A percentile compares a stretch with the other conserved stretches of the same genome.
Evolutionary conservation across 2,113 vertebrate genomes (phyloP).

Genomic region (Lagenorhynchus albirostris): DNA sequence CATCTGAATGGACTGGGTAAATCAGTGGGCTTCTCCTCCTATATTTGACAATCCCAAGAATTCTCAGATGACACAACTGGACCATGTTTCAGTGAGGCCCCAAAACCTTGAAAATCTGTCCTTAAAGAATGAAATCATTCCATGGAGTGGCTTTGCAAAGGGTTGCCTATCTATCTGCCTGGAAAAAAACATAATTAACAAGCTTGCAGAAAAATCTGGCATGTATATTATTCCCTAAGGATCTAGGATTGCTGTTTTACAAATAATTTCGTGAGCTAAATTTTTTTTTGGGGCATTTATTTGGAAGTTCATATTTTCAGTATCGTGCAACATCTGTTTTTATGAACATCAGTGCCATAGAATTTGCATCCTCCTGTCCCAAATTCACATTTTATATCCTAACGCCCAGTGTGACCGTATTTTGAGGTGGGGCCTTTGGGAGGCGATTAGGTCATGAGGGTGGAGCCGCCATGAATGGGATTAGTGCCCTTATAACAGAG

Average conservation of each 20-base stretch:
- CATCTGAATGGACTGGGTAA: not conserved
- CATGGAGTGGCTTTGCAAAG: not conserved
- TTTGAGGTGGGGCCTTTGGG: not conserved
- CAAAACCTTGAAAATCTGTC: not conserved
- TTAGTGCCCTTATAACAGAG: not conserved
- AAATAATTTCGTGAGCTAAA: not conserved
- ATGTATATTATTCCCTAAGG: not conserved
- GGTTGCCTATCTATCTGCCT: not conserved
- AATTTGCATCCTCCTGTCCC: no score
- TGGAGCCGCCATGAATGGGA: not conserved
- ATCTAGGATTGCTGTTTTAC: not conserved
- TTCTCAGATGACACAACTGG: not conserved
- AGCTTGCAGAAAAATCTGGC: not conserved
- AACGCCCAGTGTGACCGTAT: not conserved
- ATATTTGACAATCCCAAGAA: not conserved
- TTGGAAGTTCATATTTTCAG: not conserved
- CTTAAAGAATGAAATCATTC: not conserved
- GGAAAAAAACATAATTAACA: not conserved
- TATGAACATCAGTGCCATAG: not conserved
- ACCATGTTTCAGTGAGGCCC: not conserved
- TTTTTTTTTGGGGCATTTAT: not conserved
- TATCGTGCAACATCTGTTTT: not conserved
- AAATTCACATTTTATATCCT: not conserved
- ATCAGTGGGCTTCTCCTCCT: not conserved
- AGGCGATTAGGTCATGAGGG: no score